phyloP scores from a whole-genome alignment of 1,140 invertebrate species.

The Tenebrio molitor region DNA sequence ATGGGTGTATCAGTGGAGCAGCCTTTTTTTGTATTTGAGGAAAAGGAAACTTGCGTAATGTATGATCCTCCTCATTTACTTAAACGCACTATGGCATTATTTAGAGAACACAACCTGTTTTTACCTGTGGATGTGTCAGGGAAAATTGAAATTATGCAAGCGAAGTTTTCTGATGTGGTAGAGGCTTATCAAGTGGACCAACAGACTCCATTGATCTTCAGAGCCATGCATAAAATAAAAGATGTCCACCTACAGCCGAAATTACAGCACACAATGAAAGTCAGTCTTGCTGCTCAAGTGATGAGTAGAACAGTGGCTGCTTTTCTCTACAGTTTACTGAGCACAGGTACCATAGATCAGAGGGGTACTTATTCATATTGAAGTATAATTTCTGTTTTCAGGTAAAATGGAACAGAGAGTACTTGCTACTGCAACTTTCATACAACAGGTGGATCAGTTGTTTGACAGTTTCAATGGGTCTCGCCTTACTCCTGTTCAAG shows the following conservation, averaged over 20 bases:
- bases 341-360: no score
- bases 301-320: slow-evolving; percentile 6
- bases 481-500: slow-evolving; percentile 33
- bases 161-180: slow-evolving; percentile 39
- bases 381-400: no score
- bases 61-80: slow-evolving; percentile 51
- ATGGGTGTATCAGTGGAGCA: slow-evolving; percentile 24
- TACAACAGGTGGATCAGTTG: slow-evolving; percentile 47
- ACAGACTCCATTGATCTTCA: slow-evolving; percentile 43
- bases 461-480: slow-evolving; percentile 53
- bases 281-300: slow-evolving; percentile 3
- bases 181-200: slow-evolving; percentile 44
- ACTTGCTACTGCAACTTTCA: slow-evolving; percentile 53
- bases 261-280: slow-evolving; percentile 17
- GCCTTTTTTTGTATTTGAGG: slow-evolving; percentile 42
- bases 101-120: slow-evolving; percentile 42
- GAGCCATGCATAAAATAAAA: slow-evolving; percentile 48
- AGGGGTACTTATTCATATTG: no score
- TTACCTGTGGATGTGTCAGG: slow-evolving; percentile 23
- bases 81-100: slow-evolving; percentile 49
- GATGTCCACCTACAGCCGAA: slow-evolving; percentile 30
- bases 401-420: slow-evolving; percentile 41
- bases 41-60: slow-evolving; percentile 42
- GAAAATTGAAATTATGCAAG: slow-evolving; percentile 40
- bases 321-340: neutral